Percentiles rank a stretch among this genome's conserved stretches.
phyloP scores from a whole-genome alignment of 2,888 invertebrate species.

The Acleris emargana region DNA sequence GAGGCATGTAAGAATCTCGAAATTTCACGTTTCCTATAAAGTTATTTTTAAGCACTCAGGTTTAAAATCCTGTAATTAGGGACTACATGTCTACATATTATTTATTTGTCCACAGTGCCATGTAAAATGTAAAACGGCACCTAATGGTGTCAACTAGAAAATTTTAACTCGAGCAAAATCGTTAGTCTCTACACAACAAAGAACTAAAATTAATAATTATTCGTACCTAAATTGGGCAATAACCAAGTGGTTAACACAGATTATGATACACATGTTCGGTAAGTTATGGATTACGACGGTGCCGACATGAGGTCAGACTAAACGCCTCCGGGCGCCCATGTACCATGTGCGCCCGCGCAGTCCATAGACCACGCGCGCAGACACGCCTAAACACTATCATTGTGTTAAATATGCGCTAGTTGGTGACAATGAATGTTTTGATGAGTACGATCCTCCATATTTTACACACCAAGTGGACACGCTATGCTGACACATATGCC shows the following conservation, averaged over 20 bases:
- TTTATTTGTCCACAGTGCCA: too few relatives aligned
- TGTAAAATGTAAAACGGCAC: not conserved
- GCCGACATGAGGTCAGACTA: conserved; percentile 39
- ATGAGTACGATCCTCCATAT: too few relatives aligned
- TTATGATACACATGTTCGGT: conserved; percentile 47
- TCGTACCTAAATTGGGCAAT: conserved; percentile 18
- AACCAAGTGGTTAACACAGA: conserved; percentile 44
- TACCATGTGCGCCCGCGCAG: conserved; percentile 23
- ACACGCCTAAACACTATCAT: not conserved
- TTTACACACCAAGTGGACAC: too few relatives aligned
- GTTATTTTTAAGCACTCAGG: too few relatives aligned
- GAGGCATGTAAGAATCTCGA: too few relatives aligned
- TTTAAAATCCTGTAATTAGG: too few relatives aligned
- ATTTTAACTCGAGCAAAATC: not conserved
- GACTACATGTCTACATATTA: too few relatives aligned
- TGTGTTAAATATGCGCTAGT: too few relatives aligned
- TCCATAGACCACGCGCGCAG: not conserved
- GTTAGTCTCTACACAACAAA: not conserved
- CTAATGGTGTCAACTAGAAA: not conserved
- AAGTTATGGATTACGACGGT: conserved; percentile 46
- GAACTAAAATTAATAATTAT: conserved; percentile 2
- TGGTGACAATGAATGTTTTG: too few relatives aligned
- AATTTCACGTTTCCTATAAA: too few relatives aligned
- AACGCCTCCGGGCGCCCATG: conserved; percentile 17
- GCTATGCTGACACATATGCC: too few relatives aligned